Conservation (phyloP, 2,113 vertebrate genomes). For the Antennarius striatus region DNA sequence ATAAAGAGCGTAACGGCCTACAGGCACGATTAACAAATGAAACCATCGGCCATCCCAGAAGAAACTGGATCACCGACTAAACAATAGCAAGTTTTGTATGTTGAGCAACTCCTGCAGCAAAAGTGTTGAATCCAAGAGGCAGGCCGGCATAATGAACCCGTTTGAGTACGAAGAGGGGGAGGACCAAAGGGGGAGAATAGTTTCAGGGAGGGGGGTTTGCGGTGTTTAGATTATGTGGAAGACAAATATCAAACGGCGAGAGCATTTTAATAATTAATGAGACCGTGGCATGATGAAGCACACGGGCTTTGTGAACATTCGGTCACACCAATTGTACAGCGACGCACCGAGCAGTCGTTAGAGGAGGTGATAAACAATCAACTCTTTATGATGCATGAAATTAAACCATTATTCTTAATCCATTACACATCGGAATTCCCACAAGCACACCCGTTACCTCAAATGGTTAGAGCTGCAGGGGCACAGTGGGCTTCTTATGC, state of each 20-base stretch:
- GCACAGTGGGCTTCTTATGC: background rate
- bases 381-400: slow-evolving; percentile 45
- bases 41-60: slow-evolving; percentile 31
- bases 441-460: slow-evolving; percentile 17
- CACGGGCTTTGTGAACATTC: slow-evolving; percentile 32
- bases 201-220: slow-evolving; percentile 34
- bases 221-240: slow-evolving; percentile 37
- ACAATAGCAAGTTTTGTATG: slow-evolving; percentile 65
- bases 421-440: slow-evolving; percentile 28
- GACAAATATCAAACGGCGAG: slow-evolving; percentile 22
- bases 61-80: slow-evolving; percentile 44
- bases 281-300: background rate
- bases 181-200: slow-evolving; percentile 60
- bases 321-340: background rate
- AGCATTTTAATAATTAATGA: slow-evolving; percentile 30
- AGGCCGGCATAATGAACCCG: slow-evolving; percentile 68
- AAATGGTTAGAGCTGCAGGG: slow-evolving; percentile 21
- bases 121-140: slow-evolving; percentile 63
- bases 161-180: slow-evolving; percentile 59
- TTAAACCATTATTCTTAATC: slow-evolving; percentile 40
- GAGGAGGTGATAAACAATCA: slow-evolving; percentile 6
- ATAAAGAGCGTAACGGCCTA: slow-evolving; percentile 2
- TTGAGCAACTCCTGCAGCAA: slow-evolving; percentile 61
- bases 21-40: slow-evolving; percentile 27
- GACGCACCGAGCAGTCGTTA: slow-evolving; percentile 5